A percentile compares a stretch with the other conserved stretches of the same genome.
Evolutionary conservation across 1,140 invertebrate genomes (phyloP).

Genomic region (Drosophila ironensis): DNA sequence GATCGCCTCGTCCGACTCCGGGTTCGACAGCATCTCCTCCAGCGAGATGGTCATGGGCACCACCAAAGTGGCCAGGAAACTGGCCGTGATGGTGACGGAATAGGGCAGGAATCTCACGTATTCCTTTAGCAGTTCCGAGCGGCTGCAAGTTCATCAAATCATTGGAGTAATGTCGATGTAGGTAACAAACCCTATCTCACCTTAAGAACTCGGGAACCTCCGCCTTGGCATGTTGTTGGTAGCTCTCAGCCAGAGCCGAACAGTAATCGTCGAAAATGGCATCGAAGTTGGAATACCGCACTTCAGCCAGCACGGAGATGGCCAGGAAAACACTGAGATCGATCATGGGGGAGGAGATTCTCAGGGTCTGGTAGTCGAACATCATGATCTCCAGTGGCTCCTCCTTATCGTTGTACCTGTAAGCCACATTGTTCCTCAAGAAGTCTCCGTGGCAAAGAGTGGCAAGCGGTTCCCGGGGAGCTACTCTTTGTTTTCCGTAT

Average conservation of each 20-base stretch:
- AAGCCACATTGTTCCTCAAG: constrained; percentile 78
- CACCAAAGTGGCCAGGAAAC: constrained; percentile 53
- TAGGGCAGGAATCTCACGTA: constrained; percentile 67
- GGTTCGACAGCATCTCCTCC: constrained; percentile 34
- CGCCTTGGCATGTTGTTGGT: constrained; percentile 13
- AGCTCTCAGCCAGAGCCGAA: constrained; percentile 40
- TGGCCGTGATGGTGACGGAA: constrained; percentile 20
- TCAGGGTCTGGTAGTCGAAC: constrained; percentile 80
- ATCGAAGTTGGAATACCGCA: constrained; percentile 60
- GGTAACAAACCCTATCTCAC: not conserved
- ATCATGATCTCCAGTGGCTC: constrained; percentile 68
- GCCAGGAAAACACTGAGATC: constrained; percentile 64
- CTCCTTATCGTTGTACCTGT: constrained; percentile 47
- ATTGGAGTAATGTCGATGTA: not conserved
- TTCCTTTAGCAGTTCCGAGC: constrained; percentile 54
- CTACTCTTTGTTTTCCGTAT: constrained; percentile 49
- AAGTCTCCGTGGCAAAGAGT: constrained; percentile 76
- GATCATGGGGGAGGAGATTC: constrained; percentile 72
- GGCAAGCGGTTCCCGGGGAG: constrained; percentile 63
- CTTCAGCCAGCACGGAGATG: constrained; percentile 51
- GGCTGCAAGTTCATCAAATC: constrained; percentile 29
- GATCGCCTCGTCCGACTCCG: constrained; percentile 22
- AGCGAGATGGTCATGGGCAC: constrained; percentile 23
- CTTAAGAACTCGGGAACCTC: constrained; percentile 25
- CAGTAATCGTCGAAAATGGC: constrained; percentile 66